These are phyloP conservation scores for Microtus ochrogaster DNA, from an alignment of 2,113 vertebrate species.

Conservation along the genomic window DNA sequence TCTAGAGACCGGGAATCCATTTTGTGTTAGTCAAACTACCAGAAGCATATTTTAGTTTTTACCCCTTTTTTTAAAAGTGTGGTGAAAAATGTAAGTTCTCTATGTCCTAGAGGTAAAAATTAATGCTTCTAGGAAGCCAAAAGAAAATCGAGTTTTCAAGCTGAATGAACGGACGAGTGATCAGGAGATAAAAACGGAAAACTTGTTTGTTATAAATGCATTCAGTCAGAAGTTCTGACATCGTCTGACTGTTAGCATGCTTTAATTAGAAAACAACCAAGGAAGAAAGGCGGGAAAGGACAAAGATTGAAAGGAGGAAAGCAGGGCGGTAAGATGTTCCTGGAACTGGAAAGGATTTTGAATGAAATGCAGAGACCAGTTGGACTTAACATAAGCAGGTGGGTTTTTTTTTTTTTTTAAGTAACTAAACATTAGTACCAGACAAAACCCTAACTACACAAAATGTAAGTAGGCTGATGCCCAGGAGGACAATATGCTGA, in stretches of 20 bases:
- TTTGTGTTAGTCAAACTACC: slow-evolving; percentile 66
- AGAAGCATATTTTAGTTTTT: slow-evolving; percentile 64
- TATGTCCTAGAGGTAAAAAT: slow-evolving; percentile 66
- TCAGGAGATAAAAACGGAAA: slow-evolving; percentile 64
- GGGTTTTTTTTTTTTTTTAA: neutral
- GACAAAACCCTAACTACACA: neutral
- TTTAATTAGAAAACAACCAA: slow-evolving; percentile 31
- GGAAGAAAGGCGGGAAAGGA: neutral
- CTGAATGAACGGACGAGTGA: slow-evolving; percentile 58
- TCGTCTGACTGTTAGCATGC: slow-evolving; percentile 16
- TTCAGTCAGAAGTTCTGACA: slow-evolving; percentile 59
- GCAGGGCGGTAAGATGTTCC: neutral
- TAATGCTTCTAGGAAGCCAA: slow-evolving; percentile 59
- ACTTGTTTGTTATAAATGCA: slow-evolving; percentile 64
- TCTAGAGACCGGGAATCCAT: slow-evolving; percentile 62
- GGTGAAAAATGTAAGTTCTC: slow-evolving; percentile 58
- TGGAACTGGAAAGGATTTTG: slow-evolving; percentile 13
- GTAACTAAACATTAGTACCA: neutral
- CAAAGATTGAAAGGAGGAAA: neutral
- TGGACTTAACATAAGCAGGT: neutral
- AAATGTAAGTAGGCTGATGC: neutral
- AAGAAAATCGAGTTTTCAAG: slow-evolving; percentile 67
- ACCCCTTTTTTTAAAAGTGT: slow-evolving; percentile 53
- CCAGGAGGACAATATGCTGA: neutral
- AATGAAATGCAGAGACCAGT: slow-evolving; percentile 46